These are phyloP conservation scores for Arge pagana DNA, from an alignment of 2,888 invertebrate genomes.

Conservation along the genomic window DNA sequence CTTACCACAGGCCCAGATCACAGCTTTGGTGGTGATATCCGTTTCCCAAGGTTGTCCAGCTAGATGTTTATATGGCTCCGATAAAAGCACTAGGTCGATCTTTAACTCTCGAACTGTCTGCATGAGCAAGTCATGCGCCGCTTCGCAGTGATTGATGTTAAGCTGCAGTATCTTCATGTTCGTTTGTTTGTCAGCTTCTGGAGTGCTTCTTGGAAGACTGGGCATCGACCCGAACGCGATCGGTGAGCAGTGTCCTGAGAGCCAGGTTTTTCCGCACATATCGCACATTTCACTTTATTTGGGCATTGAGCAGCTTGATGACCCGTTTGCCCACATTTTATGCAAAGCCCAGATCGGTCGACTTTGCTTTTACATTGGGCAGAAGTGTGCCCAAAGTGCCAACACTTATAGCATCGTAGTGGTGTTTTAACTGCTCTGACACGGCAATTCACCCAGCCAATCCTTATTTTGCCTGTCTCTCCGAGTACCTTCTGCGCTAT, in stretches of 20 bases:
- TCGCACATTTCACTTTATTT: conserved; percentile 5
- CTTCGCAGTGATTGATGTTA: conserved; percentile 33
- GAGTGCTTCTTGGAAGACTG: conserved; percentile 23
- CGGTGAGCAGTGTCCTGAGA: conserved; percentile 2
- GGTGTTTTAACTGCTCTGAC: not conserved
- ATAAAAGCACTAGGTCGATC: conserved; percentile 23
- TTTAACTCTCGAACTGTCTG: conserved; percentile 27
- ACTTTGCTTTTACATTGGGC: conserved; percentile 14
- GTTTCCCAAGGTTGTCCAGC: conserved; percentile 28
- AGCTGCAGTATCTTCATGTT: conserved; percentile 31
- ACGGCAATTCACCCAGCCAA: conserved; percentile 19
- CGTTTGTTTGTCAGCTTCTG: conserved; percentile 12
- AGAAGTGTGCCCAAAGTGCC: conserved; percentile 25
- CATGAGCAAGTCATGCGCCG: conserved; percentile 30
- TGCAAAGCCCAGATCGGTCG: conserved; percentile 18
- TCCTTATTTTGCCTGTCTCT: conserved; percentile 15
- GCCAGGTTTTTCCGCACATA: conserved; percentile 17
- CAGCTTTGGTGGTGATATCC: conserved; percentile 28
- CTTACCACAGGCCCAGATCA: conserved; percentile 29
- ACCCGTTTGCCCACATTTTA: conserved; percentile 25
- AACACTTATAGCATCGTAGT: conserved; percentile 26
- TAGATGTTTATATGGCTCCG: too few relatives aligned
- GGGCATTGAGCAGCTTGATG: conserved; percentile 24
- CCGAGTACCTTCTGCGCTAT: too few relatives aligned
- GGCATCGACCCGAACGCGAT: conserved; percentile 26